Percentiles rank a stretch among this genome's conserved stretches.
These are phyloP conservation scores for Gymnorhina tibicen DNA, from an alignment of 2,113 vertebrate genomes.

Conservation along the genomic window DNA sequence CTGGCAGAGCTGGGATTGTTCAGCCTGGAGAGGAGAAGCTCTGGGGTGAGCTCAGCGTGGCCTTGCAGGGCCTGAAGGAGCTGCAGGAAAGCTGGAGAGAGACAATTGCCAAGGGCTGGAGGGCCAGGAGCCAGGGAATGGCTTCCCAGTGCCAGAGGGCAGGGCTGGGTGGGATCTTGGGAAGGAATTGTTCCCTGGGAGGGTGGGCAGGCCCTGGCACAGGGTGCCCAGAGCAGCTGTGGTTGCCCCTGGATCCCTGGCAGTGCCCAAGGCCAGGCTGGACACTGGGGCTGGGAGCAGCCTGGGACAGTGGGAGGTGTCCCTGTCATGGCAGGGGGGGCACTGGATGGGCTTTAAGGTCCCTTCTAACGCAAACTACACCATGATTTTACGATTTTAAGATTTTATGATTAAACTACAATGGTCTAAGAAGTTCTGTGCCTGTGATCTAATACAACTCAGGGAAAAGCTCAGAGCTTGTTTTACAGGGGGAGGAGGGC, in stretches of 20 bases:
- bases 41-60: no score
- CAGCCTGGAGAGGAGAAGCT: no score
- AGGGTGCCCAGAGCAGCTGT: neutral
- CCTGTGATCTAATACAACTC: neutral
- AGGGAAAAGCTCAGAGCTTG: neutral
- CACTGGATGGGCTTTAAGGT: accelerated
- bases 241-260: neutral
- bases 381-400: no score
- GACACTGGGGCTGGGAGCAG: neutral
- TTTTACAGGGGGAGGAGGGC: neutral
- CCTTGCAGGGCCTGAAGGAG: neutral
- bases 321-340: neutral
- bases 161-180: neutral
- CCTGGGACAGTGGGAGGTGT: neutral
- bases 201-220: neutral
- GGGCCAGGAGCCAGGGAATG: neutral
- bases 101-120: neutral
- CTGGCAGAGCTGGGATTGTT: no score
- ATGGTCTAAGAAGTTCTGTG: neutral
- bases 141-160: neutral
- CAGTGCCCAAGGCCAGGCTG: neutral
- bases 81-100: neutral
- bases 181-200: neutral
- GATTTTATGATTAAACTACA: neutral
- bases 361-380: accelerated